A percentile compares a stretch with the other conserved stretches of the same genome.
Conservation (phyloP, 2,888 invertebrate genomes). For the Cephus sareptanus region DNA sequence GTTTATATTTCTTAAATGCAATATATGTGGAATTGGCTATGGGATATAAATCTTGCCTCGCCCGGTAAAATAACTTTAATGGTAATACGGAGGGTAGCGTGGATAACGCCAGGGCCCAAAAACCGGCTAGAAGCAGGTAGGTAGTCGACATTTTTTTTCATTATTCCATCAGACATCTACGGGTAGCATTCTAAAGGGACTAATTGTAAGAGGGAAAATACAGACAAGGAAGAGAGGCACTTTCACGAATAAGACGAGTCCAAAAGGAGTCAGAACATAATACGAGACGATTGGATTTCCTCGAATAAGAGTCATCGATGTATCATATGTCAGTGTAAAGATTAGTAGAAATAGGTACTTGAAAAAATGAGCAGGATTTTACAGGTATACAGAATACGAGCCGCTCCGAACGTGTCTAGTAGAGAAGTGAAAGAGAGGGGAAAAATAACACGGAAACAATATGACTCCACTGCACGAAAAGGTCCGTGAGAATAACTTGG, state of each 20-base stretch:
- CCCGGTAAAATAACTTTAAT: constrained; percentile 3
- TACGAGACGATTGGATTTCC: background rate
- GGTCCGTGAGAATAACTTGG: background rate
- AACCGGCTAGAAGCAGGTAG: constrained; percentile 29
- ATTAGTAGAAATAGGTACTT: background rate
- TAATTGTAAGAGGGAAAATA: background rate
- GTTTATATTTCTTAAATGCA: background rate
- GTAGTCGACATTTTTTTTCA: constrained; percentile 30
- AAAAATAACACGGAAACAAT: background rate
- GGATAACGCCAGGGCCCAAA: constrained; percentile 9
- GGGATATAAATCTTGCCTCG: background rate
- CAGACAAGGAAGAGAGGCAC: background rate
- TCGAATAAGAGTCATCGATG: background rate
- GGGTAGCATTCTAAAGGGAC: background rate
- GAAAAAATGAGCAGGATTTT: background rate
- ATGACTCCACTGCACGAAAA: background rate
- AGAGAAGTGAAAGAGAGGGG: background rate
- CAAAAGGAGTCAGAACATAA: background rate
- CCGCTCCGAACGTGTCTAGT: background rate
- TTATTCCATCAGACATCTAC: constrained; percentile 8
- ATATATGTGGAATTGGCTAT: background rate
- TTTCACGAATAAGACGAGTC: background rate
- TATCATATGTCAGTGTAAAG: background rate
- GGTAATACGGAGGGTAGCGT: constrained; percentile 1
- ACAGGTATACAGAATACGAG: background rate